Percentiles rank a stretch among this genome's conserved stretches.
These are phyloP conservation scores for Diabrotica balteata DNA, from an alignment of 2,888 invertebrate species.

Conservation along the genomic window DNA sequence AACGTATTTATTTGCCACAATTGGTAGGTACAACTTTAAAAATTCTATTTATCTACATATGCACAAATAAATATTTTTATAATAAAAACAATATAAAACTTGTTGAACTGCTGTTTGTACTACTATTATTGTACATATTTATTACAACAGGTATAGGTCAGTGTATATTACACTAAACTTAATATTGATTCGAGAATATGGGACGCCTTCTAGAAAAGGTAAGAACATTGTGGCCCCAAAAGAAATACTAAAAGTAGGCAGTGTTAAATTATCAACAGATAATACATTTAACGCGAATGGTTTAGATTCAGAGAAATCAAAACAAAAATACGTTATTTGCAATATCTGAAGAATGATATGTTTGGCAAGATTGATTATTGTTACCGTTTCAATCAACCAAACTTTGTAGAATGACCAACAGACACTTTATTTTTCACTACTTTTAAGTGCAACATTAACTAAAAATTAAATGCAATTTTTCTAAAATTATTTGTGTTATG, in stretches of 20 bases:
- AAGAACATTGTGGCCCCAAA: neutral
- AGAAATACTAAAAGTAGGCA: neutral
- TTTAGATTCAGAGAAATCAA: neutral
- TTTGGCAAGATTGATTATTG: constrained; percentile 4
- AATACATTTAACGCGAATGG: no score
- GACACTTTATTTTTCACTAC: constrained; percentile 3
- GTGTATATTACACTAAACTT: no score
- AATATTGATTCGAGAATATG: no score
- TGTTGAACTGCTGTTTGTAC: no score
- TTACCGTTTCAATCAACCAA: neutral
- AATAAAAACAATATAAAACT: no score
- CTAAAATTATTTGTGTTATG: constrained; percentile 12
- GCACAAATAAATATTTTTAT: no score
- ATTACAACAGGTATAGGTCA: no score
- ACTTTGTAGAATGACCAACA: constrained; percentile 14
- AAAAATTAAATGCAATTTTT: constrained; percentile 14
- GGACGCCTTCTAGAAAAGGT: no score
- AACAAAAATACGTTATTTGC: neutral
- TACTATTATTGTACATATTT: no score
- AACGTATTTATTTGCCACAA: no score
- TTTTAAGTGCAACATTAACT: constrained; percentile 15
- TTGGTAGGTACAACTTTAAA: no score
- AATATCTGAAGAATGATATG: constrained; percentile 3
- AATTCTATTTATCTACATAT: no score
- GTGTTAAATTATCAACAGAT: neutral